phyloP scores from a whole-genome alignment of 2,113 vertebrate genomes.

The Recurvirostra avosetta region DNA sequence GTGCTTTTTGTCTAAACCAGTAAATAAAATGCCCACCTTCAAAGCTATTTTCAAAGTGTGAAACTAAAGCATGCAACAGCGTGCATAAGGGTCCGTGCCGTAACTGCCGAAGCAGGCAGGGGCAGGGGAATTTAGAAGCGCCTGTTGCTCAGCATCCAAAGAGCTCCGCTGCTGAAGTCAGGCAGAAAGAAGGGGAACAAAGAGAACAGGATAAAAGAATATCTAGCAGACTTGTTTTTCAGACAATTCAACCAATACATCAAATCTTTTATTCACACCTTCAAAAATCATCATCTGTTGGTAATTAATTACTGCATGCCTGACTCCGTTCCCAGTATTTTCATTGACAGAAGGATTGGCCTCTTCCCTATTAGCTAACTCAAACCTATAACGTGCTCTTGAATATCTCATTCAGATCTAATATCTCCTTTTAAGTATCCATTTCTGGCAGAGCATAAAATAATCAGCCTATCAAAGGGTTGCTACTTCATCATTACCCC shows the following conservation, averaged over 20 bases:
- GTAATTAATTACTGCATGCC: neutral
- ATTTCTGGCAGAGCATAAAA: neutral
- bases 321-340: neutral
- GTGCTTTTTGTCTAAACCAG: neutral
- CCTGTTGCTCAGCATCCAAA: neutral
- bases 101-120: neutral
- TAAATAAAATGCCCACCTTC: neutral
- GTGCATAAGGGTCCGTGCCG: neutral
- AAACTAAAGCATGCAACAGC: neutral
- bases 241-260: neutral
- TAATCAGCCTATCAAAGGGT: neutral
- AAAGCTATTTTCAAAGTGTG: neutral
- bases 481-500: neutral
- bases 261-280: neutral
- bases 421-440: neutral
- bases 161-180: neutral
- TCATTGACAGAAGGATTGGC: neutral
- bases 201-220: neutral
- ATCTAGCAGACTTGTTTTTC: neutral
- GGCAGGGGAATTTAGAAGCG: neutral
- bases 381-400: neutral
- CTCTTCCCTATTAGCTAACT: neutral
- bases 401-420: neutral
- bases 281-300: neutral
- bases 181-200: neutral